Base-by-base conservation (phyloP, 2,888 invertebrate genomes). In the Oasisia sp. region DNA sequence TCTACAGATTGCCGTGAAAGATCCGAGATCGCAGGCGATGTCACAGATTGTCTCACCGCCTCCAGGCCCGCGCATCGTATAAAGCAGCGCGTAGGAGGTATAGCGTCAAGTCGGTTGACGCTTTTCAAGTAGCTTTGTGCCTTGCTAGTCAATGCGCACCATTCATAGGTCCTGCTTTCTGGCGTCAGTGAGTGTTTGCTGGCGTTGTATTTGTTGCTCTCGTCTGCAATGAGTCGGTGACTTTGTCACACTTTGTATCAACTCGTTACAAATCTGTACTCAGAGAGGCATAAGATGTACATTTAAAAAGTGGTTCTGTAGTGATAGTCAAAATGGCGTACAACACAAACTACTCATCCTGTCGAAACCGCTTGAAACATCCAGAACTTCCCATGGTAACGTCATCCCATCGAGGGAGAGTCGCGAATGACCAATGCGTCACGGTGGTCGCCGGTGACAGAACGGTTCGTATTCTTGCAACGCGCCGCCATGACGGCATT, bases 51-150 rank as follows among this genome's bases (percentile, higher is more conserved):
- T 7, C 74, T 27, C 74, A 27, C 74, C 74, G 74, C 7, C 74
- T 74, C 27, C 74, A 74, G n/a, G 74, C 74, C n/a, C 50, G 50
- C 50, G 38, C 38, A 4, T 38, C 50, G 12, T 74, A 74, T 19
- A 74, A 74, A 74, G 74, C 74, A 74, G n/a, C 38, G 38, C 38
- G 27, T 0, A 27, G 19, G n/a, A 19, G 5, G n/a, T 74, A 74
- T 27, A 74, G 74, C 74, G 14, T 19, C 74, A 74, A 56, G 74
- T 74, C 74, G 27, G 74, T 19, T 74, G 74, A 19, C 74, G 74
- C 74, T 74, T 74, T 74, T 74, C 74, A 74, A 7, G 74, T 74
- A 74, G 74, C 74, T 74, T 74, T 74, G 74, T 74, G 74, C 74
- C 7, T 19, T 74, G 19, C 19, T 74, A 27, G 7, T 74, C 74